These are phyloP conservation scores for Anadara kagoshimensis DNA, from an alignment of 1,140 invertebrate genomes.

Conservation along the genomic window DNA sequence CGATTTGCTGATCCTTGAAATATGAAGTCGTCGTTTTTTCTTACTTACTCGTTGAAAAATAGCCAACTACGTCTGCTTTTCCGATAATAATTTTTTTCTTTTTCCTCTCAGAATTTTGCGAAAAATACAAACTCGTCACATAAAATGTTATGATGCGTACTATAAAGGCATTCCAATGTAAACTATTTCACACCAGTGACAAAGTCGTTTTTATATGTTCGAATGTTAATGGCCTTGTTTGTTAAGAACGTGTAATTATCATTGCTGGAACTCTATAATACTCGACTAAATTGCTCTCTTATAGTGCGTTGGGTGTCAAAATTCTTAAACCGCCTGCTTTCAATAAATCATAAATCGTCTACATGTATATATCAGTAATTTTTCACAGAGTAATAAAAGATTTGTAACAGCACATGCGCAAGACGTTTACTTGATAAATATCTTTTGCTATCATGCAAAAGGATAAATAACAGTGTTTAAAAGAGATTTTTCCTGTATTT, in stretches of 20 bases:
- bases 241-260: slow-evolving; percentile 15
- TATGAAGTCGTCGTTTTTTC: not conserved
- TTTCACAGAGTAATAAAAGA: too few relatives aligned
- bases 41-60: not conserved
- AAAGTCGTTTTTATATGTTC: not conserved
- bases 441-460: too few relatives aligned
- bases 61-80: not conserved
- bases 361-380: too few relatives aligned
- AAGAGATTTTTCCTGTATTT: too few relatives aligned
- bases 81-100: not conserved
- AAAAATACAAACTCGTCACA: not conserved
- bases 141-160: not conserved
- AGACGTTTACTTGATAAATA: too few relatives aligned
- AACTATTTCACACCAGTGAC: not conserved
- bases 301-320: not conserved
- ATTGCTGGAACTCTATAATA: slow-evolving; percentile 2
- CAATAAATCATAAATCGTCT: slow-evolving; percentile 3
- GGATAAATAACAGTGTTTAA: too few relatives aligned
- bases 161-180: not conserved
- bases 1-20: not conserved
- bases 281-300: slow-evolving; percentile 25
- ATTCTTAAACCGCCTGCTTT: slow-evolving; percentile 1
- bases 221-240: not conserved
- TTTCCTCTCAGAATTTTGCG: not conserved
- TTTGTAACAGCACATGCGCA: too few relatives aligned